Evolutionary conservation across 2,113 vertebrate species (phyloP).

Genomic region (Acinonyx jubatus): DNA sequence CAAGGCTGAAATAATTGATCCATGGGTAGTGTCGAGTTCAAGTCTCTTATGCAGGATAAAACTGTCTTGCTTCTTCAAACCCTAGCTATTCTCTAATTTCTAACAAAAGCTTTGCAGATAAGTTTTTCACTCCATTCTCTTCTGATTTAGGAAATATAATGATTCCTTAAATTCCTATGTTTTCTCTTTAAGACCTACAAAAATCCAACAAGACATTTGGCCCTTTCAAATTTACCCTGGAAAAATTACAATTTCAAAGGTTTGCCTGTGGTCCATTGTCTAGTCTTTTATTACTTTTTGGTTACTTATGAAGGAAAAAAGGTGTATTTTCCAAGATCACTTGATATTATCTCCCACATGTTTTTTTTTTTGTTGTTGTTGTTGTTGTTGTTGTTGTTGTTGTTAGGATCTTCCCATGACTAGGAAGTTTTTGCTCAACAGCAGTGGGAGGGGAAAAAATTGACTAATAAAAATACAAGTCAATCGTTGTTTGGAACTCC

Average conservation of each 20-base stretch:
- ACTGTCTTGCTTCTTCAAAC: background rate
- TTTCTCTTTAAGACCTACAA: background rate
- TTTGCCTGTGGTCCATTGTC: background rate
- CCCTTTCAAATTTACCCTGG: background rate
- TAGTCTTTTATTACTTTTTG: background rate
- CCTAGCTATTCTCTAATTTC: background rate
- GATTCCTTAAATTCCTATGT: background rate
- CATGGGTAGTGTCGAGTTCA: background rate
- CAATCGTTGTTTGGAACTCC: constrained; percentile 39
- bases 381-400: background rate
- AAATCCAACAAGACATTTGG: background rate
- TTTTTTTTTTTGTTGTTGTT: no score
- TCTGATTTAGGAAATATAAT: background rate
- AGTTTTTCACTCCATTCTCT: background rate
- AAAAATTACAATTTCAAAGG: background rate
- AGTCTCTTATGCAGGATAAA: background rate
- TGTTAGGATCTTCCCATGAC: background rate
- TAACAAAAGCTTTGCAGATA: background rate
- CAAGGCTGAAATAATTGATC: background rate
- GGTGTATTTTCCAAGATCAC: background rate
- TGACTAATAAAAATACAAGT: constrained; percentile 40
- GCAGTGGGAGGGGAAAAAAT: background rate
- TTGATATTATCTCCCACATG: background rate
- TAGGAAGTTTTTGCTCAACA: background rate
- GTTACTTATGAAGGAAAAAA: background rate